Conservation (phyloP, 2,888 invertebrate species). For the Drosophila phalerata region DNA sequence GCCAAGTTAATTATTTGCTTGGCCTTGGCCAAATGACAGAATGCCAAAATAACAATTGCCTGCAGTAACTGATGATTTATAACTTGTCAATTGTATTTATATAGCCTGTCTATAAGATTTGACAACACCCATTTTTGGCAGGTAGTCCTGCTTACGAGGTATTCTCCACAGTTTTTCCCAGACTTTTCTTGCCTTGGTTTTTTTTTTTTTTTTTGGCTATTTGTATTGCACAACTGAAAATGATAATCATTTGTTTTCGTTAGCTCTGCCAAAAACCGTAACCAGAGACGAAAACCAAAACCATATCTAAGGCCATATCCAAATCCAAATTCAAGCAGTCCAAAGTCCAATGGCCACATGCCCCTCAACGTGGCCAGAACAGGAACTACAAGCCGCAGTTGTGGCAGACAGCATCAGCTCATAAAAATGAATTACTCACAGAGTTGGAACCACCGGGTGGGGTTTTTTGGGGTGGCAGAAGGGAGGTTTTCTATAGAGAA, state of each 20-base stretch:
- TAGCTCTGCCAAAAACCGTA: conserved; percentile 45
- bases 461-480: background rate
- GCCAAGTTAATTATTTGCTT: conserved; percentile 72
- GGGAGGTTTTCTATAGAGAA: background rate
- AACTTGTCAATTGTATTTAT: conserved; percentile 19
- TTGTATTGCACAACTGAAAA: conserved; percentile 61
- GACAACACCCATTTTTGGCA: conserved; percentile 16
- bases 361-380: conserved; percentile 3
- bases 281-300: background rate
- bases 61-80: conserved; percentile 39
- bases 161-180: background rate
- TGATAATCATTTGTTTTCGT: conserved; percentile 76
- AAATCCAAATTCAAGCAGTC: conserved; percentile 29
- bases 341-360: conserved; percentile 30
- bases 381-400: conserved; percentile 33
- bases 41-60: conserved; percentile 42
- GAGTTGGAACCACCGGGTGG: conserved; percentile 5
- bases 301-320: conserved; percentile 8
- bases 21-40: conserved; percentile 58
- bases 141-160: background rate
- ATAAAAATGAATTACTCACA: conserved; percentile 73
- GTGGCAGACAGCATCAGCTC: conserved; percentile 57
- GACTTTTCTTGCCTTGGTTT: conserved; percentile 30
- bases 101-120: background rate
- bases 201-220: conserved; percentile 30